Evolutionary conservation across 1,140 invertebrate species (phyloP), one percentile per base, ranked within the genome.

Genomic region (Dendrolimus kikuchii): DNA sequence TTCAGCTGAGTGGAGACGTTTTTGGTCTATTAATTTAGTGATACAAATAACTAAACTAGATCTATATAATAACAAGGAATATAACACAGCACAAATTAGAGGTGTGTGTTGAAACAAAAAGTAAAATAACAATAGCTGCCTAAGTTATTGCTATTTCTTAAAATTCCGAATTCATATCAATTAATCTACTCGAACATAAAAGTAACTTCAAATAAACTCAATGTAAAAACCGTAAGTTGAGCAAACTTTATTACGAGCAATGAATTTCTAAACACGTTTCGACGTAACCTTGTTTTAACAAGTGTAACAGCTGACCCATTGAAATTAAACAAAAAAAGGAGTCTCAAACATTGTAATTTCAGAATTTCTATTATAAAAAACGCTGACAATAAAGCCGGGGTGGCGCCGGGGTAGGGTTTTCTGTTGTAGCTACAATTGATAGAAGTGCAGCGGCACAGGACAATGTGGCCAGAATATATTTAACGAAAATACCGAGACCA

Each of bases 391-490:
- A 63, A 53, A 49, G 49, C 8, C 51, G n/a, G 56, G 60, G 61
- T 57, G 51, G 59, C 50, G 40, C 23, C 7, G 38, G 49, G 46
- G 51, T 7, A 51, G 47, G 41, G 51, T 23, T 37, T 7, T 46
- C 38, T 36, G 53, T 62, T 50, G 48, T 55, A 51, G 59, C 39
- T 62, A 66, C 67, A 69, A 66, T 64, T 64, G 65, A 64, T 59
- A 59, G 52, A 55, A 60, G 55, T 51, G 58, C 6, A 46, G 46
- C 46, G 36, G 23, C 23, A 23, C 23, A 23, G 23, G 23, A 3
- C 23, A 23, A 23, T 23, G 23, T 23, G 23, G 3, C 23, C 23
- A 23, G 23, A 23, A 2, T 23, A 23, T 3, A 23, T 2, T 23
- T 23, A 23, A 23, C 1, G 23, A 23, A 23, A 23, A 23, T 23